Conservation (phyloP, 1,140 invertebrate genomes). For the Bacillus rossius region DNA sequence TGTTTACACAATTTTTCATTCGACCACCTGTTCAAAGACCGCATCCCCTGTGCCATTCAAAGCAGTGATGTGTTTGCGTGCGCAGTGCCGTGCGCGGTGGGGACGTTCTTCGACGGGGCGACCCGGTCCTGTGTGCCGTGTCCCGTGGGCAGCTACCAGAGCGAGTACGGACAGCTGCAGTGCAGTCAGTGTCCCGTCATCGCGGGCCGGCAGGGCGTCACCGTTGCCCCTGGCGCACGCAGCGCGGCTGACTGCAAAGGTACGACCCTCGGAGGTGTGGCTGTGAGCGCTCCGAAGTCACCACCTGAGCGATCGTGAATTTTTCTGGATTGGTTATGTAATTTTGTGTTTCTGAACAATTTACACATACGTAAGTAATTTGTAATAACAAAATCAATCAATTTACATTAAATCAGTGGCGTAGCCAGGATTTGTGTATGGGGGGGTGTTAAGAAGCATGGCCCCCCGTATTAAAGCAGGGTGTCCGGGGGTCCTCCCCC, state of each 20-base stretch:
- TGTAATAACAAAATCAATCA: too few relatives aligned
- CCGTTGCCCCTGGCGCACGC: constrained; percentile 76
- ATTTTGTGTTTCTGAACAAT: too few relatives aligned
- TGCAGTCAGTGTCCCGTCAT: constrained; percentile 86
- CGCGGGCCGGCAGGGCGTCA: constrained; percentile 80
- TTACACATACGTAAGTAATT: too few relatives aligned
- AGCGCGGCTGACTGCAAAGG: constrained; percentile 87
- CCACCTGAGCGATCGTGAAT: not conserved
- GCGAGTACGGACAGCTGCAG: constrained; percentile 82
- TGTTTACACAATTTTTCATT: not conserved
- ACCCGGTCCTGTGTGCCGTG: constrained; percentile 77
- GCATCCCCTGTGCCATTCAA: too few relatives aligned
- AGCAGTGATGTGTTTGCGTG: constrained; percentile 24
- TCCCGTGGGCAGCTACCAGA: constrained; percentile 88
- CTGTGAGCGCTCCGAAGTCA: too few relatives aligned
- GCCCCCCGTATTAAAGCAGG: too few relatives aligned
- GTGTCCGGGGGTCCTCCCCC: too few relatives aligned
- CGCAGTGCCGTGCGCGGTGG: constrained; percentile 89
- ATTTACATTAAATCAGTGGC: too few relatives aligned
- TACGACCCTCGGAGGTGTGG: constrained; percentile 28
- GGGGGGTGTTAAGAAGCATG: too few relatives aligned
- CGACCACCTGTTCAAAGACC: not conserved
- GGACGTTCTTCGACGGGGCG: constrained; percentile 76
- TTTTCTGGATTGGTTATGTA: constrained; percentile 2
- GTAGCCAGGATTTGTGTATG: too few relatives aligned